These are phyloP conservation scores for Phoeniculus purpureus DNA, from an alignment of 2,797 vertebrate genomes.

Conservation along the genomic window DNA sequence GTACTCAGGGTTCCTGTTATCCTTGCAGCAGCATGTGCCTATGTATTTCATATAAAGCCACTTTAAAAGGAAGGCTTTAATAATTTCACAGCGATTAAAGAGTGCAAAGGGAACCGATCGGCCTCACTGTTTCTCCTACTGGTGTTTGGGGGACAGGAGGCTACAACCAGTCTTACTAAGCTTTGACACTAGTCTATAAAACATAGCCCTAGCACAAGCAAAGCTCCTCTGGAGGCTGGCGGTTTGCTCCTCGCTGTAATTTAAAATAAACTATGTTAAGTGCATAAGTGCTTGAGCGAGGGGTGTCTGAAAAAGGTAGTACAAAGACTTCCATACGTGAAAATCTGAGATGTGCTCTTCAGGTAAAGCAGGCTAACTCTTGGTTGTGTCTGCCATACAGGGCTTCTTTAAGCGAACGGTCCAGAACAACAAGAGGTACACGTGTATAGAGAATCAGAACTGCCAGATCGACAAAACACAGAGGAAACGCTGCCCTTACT, in stretches of 20 bases:
- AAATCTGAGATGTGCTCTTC: not conserved
- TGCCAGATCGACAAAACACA: conserved; percentile 99
- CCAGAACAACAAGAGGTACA: conserved; percentile 99
- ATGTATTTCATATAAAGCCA: not conserved
- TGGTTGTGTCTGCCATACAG: conserved; percentile 79
- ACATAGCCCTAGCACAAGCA: not conserved
- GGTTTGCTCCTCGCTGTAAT: conserved; percentile 29
- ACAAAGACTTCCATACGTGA: conserved; percentile 45
- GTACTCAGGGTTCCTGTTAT: conserved; percentile 4
- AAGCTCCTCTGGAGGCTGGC: not conserved
- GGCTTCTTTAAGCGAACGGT: conserved; percentile 99
- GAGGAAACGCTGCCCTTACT: conserved; percentile 97
- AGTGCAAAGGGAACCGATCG: not conserved
- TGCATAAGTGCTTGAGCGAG: not conserved
- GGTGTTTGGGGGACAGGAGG: not conserved
- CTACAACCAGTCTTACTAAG: not conserved
- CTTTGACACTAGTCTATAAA: conserved; percentile 32
- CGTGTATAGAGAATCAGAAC: conserved; percentile 99
- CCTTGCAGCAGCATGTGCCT: not conserved
- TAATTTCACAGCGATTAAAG: not conserved
- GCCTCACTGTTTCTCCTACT: not conserved
- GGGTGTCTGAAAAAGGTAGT: not conserved
- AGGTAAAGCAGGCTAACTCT: conserved; percentile 35
- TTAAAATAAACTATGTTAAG: conserved; percentile 28
- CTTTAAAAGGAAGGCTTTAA: not conserved